These are phyloP conservation scores for Todiramphus saurophagus DNA, from an alignment of 2,113 vertebrate genomes.

Conservation along the genomic window DNA sequence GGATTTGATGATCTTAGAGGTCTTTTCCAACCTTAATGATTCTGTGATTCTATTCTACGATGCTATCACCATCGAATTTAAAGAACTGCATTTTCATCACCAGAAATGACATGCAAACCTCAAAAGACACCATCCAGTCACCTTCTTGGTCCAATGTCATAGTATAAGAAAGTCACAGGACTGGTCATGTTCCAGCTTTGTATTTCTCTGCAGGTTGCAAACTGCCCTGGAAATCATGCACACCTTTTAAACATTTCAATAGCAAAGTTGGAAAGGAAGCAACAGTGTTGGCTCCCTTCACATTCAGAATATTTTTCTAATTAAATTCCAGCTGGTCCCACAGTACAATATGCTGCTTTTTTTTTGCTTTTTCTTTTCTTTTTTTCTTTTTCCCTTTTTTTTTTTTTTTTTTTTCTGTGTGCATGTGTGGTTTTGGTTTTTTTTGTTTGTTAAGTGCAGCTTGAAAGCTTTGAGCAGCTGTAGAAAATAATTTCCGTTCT, in stretches of 20 bases:
- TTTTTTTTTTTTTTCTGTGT: too few species aligned
- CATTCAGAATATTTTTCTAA: not conserved
- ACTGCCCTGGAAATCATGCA: not conserved
- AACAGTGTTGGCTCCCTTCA: not conserved
- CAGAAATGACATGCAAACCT: not conserved
- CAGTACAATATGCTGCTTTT: not conserved
- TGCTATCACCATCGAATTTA: not conserved
- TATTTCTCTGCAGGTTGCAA: not conserved
- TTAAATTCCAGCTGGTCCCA: not conserved
- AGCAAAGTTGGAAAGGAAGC: not conserved
- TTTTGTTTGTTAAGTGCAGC: not conserved
- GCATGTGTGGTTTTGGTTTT: not conserved
- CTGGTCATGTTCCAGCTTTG: rapidly evolving
- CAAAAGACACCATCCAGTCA: not conserved
- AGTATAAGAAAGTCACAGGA: not conserved
- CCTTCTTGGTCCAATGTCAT: not conserved
- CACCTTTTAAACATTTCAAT: not conserved
- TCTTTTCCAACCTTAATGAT: too few species aligned
- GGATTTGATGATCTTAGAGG: too few species aligned
- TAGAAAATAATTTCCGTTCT: not conserved
- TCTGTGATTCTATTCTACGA: too few species aligned
- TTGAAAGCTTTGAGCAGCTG: not conserved
- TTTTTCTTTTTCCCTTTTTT: not conserved
- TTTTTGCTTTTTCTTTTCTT: not conserved
- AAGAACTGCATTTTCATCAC: not conserved